Conservation (phyloP, 2,888 invertebrate genomes). For the Allophyes oxyacanthae region DNA sequence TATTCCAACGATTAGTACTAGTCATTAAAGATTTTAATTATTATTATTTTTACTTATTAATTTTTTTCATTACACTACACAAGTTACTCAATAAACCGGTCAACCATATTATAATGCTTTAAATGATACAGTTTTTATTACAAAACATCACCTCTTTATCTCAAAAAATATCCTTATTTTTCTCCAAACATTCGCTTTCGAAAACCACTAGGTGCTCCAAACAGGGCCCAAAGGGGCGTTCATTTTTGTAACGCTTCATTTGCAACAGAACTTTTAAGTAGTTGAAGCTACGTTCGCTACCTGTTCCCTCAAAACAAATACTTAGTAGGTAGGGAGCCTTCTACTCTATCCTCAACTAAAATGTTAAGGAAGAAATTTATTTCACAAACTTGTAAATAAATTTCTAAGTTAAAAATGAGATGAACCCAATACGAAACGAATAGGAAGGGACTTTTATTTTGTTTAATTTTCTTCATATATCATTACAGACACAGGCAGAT, state of each 20-base stretch:
- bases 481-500: background rate
- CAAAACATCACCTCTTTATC: no score
- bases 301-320: constrained; percentile 76
- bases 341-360: constrained; percentile 62
- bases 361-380: constrained; percentile 62
- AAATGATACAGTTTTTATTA: no score
- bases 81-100: no score
- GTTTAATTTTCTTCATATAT: constrained; percentile 4
- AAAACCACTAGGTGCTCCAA: constrained; percentile 56
- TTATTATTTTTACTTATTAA: no score
- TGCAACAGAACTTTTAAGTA: constrained; percentile 82
- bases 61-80: no score
- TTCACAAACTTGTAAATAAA: constrained; percentile 44
- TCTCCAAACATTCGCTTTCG: constrained; percentile 42
- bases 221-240: constrained; percentile 67
- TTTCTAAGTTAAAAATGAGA: constrained; percentile 32
- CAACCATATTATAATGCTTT: no score
- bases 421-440: constrained; percentile 27
- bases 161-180: constrained; percentile 1
- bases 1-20: no score
- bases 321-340: constrained; percentile 61
- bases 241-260: constrained; percentile 84
- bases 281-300: constrained; percentile 71
- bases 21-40: no score
- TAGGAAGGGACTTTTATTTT: constrained; percentile 13